phyloP scores from a whole-genome alignment of 2,113 vertebrate genomes.

The Ceyx margarethae region DNA sequence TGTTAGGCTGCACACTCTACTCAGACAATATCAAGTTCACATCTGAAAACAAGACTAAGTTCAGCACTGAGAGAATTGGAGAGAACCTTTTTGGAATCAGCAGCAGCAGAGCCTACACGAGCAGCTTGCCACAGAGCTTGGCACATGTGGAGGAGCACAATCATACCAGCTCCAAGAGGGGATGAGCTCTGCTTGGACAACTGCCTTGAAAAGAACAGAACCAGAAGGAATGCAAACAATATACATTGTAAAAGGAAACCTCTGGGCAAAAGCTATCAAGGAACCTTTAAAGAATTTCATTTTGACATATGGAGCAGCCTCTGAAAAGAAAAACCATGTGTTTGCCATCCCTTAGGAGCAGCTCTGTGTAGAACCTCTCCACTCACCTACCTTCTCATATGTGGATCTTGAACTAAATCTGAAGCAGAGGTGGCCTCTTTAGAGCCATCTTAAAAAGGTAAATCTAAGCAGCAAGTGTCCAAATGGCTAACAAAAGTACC shows the following conservation, averaged over 20 bases:
- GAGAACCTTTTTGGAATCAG: not conserved
- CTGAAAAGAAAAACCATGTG: not conserved
- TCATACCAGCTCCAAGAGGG: not conserved
- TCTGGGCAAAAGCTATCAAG: not conserved
- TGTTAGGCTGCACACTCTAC: constrained; percentile 5
- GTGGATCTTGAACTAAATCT: not conserved
- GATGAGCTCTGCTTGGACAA: constrained; percentile 18
- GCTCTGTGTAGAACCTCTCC: not conserved
- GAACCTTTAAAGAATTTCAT: not conserved
- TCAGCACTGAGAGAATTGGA: not conserved
- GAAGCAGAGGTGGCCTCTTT: not conserved
- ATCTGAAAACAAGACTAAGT: constrained; percentile 29
- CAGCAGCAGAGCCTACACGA: constrained; percentile 23
- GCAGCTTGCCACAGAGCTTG: constrained; percentile 19
- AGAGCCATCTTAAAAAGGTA: not conserved
- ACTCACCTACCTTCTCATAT: not conserved
- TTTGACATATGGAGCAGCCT: not conserved
- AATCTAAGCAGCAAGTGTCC: not conserved
- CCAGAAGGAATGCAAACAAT: not conserved
- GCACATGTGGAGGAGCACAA: not conserved
- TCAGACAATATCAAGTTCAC: constrained; percentile 25
- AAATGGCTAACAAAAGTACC: not conserved
- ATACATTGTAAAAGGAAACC: not conserved
- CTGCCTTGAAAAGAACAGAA: not conserved
- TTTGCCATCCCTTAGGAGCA: not conserved